These are phyloP conservation scores for Rhynchotus rufescens DNA, from an alignment of 2,797 vertebrate genomes.

Conservation along the genomic window DNA sequence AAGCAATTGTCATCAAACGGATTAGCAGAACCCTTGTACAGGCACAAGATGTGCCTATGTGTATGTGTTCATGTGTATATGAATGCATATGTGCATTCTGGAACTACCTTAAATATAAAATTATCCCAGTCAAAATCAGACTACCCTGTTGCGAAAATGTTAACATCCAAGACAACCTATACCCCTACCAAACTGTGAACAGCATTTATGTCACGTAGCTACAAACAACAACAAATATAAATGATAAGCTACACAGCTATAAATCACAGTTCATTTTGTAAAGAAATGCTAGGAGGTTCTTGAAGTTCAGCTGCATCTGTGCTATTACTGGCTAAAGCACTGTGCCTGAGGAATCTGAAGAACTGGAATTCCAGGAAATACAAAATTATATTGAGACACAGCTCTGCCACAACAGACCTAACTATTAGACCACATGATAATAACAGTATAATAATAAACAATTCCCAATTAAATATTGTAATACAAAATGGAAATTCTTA, in stretches of 20 bases:
- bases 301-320: background rate
- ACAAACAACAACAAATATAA: conserved; percentile 10
- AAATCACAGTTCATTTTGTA: conserved; percentile 17
- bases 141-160: background rate
- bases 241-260: background rate
- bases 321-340: background rate
- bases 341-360: background rate
- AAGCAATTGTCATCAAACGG: background rate
- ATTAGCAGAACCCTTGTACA: background rate
- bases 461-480: background rate
- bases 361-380: background rate
- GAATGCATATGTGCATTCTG: background rate
- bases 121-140: background rate
- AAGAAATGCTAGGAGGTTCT: background rate
- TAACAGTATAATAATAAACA: conserved; percentile 2
- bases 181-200: background rate
- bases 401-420: background rate
- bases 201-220: background rate
- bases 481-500: conserved; percentile 13
- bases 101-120: background rate
- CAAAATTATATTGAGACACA: background rate
- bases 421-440: background rate
- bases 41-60: background rate
- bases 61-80: background rate
- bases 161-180: background rate